Base-by-base conservation (phyloP, 2,888 invertebrate genomes). In the Spilarctia lutea region DNA sequence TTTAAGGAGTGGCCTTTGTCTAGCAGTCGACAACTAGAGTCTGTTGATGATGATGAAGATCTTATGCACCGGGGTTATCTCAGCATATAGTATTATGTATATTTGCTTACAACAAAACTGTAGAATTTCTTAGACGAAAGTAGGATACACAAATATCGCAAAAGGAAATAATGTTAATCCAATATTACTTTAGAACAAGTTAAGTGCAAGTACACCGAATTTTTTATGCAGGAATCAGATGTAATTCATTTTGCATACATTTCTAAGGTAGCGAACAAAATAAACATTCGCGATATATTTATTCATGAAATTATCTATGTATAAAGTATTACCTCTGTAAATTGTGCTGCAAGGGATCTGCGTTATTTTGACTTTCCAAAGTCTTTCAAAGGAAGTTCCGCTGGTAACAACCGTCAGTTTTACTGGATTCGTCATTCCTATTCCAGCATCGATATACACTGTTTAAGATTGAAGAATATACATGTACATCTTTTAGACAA, bases 391-490 rank as follows among this genome's bases (percentile, higher is more conserved):
- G 0, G 97, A 96, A 18, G 96, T 96, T 2, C 98, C 98, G 83
- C 98, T 98, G 1, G 98, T 98, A 4, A 98, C 97, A 56, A 98
- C 97, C 0, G 98, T 98, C 72, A 98, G 89, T 18, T 98, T 98
- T 60, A 98, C 97, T 0, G 98, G 98, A 90, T 97, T 98, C 45
- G 97, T 97, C 35, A 96, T 95, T 0, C 97, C 97, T 0, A 97
- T 91, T 0, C 98, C 98, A 0, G 98, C 98, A 86, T 98, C 98
- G 52, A 98, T 96, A 89, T 98, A 98, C 97, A 98, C 98, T 98
- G 90, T 72, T 92, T 90, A 73, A 63, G 8, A 70, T 1, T 52
- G 0, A n/a, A 52, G 30, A n/a, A 65, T 18, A 20, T 20, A 48
- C 27, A 27, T 27, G n/a, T 2, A 56, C 7, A 56, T 56, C 2